phyloP scores from a whole-genome alignment of 2,797 vertebrate species.

The Selene dorsalis region DNA sequence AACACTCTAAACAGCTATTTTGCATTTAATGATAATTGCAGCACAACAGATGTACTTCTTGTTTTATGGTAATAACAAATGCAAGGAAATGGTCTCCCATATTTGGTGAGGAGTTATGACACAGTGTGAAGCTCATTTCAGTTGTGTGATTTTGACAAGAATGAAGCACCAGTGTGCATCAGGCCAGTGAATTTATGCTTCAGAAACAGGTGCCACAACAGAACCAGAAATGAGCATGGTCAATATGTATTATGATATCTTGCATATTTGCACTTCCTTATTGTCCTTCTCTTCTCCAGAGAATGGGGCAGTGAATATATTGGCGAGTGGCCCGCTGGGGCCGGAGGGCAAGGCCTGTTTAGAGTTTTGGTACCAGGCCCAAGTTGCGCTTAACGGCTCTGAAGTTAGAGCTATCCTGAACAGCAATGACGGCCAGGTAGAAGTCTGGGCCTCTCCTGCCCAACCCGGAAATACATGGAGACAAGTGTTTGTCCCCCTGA shows the following conservation, averaged over 20 bases:
- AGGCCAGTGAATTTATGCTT: background rate
- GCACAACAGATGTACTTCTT: conserved; percentile 39
- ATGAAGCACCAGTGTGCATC: background rate
- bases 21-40: conserved; percentile 45
- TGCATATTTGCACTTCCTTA: background rate
- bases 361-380: conserved; percentile 89
- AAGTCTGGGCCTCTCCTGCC: conserved; percentile 81
- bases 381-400: conserved; percentile 69
- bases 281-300: conserved; percentile 61
- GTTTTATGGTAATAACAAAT: conserved; percentile 44
- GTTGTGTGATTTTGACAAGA: conserved; percentile 22
- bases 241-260: background rate
- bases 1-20: conserved; percentile 34
- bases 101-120: conserved; percentile 27
- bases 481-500: conserved; percentile 80
- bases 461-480: conserved; percentile 79
- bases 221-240: background rate
- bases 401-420: conserved; percentile 81
- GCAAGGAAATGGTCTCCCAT: background rate
- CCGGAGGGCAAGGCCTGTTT: conserved; percentile 83
- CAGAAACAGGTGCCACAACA: background rate
- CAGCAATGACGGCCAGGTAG: conserved; percentile 52
- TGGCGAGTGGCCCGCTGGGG: conserved; percentile 79
- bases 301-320: conserved; percentile 64
- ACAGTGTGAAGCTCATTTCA: conserved; percentile 8